Percentiles rank a stretch among this genome's conserved stretches.
phyloP scores from a whole-genome alignment of 2,113 vertebrate species.

The Salvelinus fontinalis region DNA sequence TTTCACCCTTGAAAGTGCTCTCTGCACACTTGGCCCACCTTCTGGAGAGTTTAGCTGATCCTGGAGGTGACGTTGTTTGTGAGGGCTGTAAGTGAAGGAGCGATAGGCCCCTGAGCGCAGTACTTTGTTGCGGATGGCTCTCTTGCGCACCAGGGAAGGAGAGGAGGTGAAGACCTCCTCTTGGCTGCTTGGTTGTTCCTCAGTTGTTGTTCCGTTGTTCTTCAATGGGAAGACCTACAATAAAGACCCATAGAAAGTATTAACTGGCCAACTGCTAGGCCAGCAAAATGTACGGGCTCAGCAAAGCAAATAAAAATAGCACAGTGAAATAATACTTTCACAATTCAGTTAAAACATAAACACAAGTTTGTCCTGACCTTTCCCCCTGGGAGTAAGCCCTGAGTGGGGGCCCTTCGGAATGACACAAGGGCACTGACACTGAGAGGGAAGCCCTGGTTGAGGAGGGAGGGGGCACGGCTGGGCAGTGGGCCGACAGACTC shows the following conservation, averaged over 20 bases:
- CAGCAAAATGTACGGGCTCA: not conserved
- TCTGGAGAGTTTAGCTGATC: constrained; percentile 69
- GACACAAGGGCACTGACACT: constrained; percentile 92
- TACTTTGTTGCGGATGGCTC: constrained; percentile 89
- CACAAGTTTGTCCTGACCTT: constrained; percentile 66
- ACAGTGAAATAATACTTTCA: not conserved
- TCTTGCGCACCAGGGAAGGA: constrained; percentile 88
- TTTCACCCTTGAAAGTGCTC: constrained; percentile 67
- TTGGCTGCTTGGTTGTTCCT: constrained; percentile 48
- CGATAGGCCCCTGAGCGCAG: constrained; percentile 92
- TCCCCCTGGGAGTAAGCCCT: constrained; percentile 49
- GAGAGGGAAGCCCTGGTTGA: constrained; percentile 85
- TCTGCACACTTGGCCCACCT: constrained; percentile 75
- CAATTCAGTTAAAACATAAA: not conserved
- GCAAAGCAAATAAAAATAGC: not conserved
- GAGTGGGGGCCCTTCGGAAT: constrained; percentile 82
- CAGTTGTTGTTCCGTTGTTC: not conserved
- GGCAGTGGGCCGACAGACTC: constrained; percentile 30
- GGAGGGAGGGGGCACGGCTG: constrained; percentile 68
- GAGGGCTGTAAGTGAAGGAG: constrained; percentile 82
- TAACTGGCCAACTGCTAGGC: not conserved
- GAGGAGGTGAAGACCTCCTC: constrained; percentile 78
- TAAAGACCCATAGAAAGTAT: not conserved
- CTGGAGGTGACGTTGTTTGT: constrained; percentile 77
- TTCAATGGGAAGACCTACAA: constrained; percentile 41